Percentiles rank a stretch among this genome's conserved stretches.
Conservation (phyloP, 2,888 invertebrate species). For the Mesorhabditis sp. region DNA sequence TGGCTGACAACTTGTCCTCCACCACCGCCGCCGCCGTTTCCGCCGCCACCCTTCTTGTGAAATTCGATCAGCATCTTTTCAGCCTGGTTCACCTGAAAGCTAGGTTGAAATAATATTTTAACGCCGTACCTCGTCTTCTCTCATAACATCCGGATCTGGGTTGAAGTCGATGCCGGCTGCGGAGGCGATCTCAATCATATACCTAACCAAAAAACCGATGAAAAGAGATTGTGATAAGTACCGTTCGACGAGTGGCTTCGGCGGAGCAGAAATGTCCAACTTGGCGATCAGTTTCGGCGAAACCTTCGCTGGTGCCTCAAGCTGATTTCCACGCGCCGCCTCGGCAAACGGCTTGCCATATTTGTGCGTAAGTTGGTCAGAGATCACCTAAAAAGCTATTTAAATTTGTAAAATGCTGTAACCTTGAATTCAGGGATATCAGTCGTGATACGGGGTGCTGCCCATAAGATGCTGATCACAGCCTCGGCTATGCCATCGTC, state of each 20-base stretch:
- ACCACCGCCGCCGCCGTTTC: slow-evolving; percentile 17
- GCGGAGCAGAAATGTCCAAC: slow-evolving; percentile 87
- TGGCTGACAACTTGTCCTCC: neutral
- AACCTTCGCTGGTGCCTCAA: slow-evolving; percentile 62
- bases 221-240: slow-evolving; percentile 57
- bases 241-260: slow-evolving; percentile 87
- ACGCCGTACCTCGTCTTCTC: slow-evolving; percentile 46
- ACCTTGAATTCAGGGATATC: slow-evolving; percentile 61
- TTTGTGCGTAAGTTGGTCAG: slow-evolving; percentile 81
- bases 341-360: slow-evolving; percentile 91
- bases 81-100: slow-evolving; percentile 38
- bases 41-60: slow-evolving; percentile 38
- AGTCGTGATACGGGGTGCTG: slow-evolving; percentile 77
- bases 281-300: slow-evolving; percentile 74
- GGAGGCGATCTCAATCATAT: slow-evolving; percentile 90
- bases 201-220: slow-evolving; percentile 39
- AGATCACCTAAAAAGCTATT: slow-evolving; percentile 69
- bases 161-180: slow-evolving; percentile 89
- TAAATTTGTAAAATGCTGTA: neutral
- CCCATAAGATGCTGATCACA: slow-evolving; percentile 93
- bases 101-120: slow-evolving; percentile 10
- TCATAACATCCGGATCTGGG: slow-evolving; percentile 77
- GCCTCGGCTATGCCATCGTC: slow-evolving; percentile 94
- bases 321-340: slow-evolving; percentile 77
- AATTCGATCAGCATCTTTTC: slow-evolving; percentile 58